Evolutionary conservation across 1,140 invertebrate genomes (phyloP).

Genomic region (Contarinia nasturtii): DNA sequence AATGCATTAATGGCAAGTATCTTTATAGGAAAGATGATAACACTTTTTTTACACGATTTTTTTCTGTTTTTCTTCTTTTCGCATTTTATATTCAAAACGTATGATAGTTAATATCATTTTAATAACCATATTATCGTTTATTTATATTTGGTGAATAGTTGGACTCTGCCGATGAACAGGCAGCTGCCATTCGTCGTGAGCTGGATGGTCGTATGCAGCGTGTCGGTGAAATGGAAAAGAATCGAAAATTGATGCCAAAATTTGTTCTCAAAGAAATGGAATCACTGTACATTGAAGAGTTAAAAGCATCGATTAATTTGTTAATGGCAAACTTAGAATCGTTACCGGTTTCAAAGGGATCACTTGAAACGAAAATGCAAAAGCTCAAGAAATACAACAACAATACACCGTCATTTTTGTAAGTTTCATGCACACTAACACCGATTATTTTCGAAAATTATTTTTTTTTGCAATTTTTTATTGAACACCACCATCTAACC

Average conservation of each 20-base stretch:
- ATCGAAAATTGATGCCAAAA: constrained; percentile 93
- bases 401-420: constrained; percentile 29
- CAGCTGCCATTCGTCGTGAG: constrained; percentile 95
- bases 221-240: constrained; percentile 95
- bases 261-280: constrained; percentile 99
- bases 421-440: constrained; percentile 9
- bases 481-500: no score
- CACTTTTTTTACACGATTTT: no score
- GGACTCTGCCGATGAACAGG: constrained; percentile 98
- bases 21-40: no score
- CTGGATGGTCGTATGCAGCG: constrained; percentile 92
- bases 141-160: constrained; percentile 48
- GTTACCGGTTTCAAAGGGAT: constrained; percentile 92
- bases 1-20: constrained; percentile 83
- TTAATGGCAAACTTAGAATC: constrained; percentile 98
- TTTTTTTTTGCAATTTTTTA: background rate
- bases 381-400: constrained; percentile 91
- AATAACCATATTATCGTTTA: no score
- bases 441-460: background rate
- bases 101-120: no score
- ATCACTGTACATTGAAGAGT: constrained; percentile 94
- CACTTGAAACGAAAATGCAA: constrained; percentile 91
- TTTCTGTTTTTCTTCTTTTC: no score
- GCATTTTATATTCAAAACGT: no score
- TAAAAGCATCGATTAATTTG: constrained; percentile 92